Conservation (phyloP, 2,113 vertebrate genomes). For the Forbesichthys agassizii region DNA sequence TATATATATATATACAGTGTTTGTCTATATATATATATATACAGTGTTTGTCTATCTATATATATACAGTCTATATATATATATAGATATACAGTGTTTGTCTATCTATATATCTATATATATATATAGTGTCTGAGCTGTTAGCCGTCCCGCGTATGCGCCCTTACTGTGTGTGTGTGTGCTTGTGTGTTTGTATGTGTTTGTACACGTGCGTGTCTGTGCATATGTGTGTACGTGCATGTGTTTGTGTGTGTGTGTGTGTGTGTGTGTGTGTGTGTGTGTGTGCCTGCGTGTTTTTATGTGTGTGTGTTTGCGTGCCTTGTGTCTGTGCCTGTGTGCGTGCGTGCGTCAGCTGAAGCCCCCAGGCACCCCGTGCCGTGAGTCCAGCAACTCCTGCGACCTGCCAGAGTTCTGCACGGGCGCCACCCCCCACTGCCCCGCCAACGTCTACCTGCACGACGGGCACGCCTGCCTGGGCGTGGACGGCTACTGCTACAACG, state of each 20-base stretch:
- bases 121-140: background rate
- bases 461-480: constrained; percentile 86
- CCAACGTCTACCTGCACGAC: constrained; percentile 96
- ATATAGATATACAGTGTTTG: too few species aligned
- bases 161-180: constrained; percentile 3
- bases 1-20: too few species aligned
- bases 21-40: too few species aligned
- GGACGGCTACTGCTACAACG: constrained; percentile 94
- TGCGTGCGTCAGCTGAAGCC: constrained; percentile 81
- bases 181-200: background rate
- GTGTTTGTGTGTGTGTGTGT: background rate
- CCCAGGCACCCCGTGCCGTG: constrained; percentile 87
- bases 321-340: background rate
- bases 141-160: background rate
- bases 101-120: background rate
- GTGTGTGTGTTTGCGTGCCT: background rate
- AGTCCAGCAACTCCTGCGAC: constrained; percentile 91
- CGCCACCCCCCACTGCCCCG: constrained; percentile 85
- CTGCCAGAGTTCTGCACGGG: constrained; percentile 97
- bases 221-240: background rate
- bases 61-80: too few species aligned
- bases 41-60: too few species aligned
- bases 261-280: background rate
- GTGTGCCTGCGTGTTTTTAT: background rate
- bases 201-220: background rate